Conservation (phyloP, 1,140 invertebrate genomes). For the Alviniconcha marisindica region DNA sequence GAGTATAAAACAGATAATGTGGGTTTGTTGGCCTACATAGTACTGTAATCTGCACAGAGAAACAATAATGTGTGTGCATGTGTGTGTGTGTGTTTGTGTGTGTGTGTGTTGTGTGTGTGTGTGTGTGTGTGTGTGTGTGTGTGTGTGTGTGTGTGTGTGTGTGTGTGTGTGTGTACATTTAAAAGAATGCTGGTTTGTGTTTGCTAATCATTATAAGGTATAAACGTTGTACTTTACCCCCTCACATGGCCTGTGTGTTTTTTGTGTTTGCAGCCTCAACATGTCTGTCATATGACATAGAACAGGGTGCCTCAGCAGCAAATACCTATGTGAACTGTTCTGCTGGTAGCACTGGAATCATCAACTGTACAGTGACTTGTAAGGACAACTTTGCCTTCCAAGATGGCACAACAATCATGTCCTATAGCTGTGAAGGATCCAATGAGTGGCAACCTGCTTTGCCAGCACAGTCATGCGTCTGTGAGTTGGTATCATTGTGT, state of each 20-base stretch:
- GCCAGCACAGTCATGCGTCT: slow-evolving; percentile 32
- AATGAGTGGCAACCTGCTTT: slow-evolving; percentile 47
- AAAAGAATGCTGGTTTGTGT: too few species aligned
- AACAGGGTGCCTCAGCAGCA: neutral
- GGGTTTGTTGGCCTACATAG: too few species aligned
- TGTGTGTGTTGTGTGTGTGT: neutral
- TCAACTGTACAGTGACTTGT: slow-evolving; percentile 43
- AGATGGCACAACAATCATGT: slow-evolving; percentile 36
- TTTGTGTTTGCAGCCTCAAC: neutral
- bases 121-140: slow-evolving; percentile 24
- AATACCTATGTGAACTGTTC: slow-evolving; percentile 10
- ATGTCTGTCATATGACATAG: neutral
- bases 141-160: slow-evolving; percentile 9
- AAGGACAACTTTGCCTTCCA: slow-evolving; percentile 28
- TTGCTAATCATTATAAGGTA: too few species aligned
- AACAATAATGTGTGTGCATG: too few species aligned
- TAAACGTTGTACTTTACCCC: too few species aligned
- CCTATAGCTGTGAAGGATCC: slow-evolving; percentile 39
- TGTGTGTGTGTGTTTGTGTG: too few species aligned
- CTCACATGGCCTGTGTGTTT: too few species aligned
- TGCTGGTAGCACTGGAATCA: neutral
- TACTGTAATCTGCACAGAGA: too few species aligned
- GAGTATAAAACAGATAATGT: too few species aligned
- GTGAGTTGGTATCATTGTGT: slow-evolving; percentile 36
- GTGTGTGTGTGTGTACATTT: too few species aligned